Percentiles rank a stretch among this genome's conserved stretches.
Conservation (phyloP, 2,888 invertebrate species). For the Ectemnius continuus region DNA sequence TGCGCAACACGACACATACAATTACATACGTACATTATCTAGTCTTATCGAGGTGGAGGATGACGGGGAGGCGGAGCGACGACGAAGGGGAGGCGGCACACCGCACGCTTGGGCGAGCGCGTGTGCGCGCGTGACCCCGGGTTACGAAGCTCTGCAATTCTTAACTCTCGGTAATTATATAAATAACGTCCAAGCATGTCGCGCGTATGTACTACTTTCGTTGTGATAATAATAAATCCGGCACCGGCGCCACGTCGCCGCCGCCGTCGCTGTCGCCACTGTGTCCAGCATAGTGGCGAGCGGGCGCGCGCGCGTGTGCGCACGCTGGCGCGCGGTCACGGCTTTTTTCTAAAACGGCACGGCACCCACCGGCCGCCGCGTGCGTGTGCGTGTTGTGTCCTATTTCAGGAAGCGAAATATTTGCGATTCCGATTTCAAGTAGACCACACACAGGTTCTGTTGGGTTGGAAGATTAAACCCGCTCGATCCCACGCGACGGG, state of each 20-base stretch:
- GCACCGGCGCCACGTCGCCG: conserved; percentile 27
- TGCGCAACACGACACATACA: conserved; percentile 53
- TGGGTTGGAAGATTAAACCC: conserved; percentile 16
- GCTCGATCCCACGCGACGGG: conserved; percentile 46
- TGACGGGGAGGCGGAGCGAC: too few species aligned
- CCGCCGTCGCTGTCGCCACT: neutral
- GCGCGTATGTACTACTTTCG: conserved; percentile 52
- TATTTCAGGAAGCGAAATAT: too few species aligned
- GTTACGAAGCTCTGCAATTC: too few species aligned
- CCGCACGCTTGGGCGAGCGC: neutral
- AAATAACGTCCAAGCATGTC: conserved; percentile 62
- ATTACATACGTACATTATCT: conserved; percentile 38
- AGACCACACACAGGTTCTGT: too few species aligned
- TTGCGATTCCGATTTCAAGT: too few species aligned
- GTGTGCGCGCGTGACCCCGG: too few species aligned
- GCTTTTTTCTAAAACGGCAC: too few species aligned
- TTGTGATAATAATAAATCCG: conserved; percentile 51
- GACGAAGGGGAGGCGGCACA: conserved; percentile 24
- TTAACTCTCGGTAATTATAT: too few species aligned
- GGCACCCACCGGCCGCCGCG: too few species aligned
- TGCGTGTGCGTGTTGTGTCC: neutral
- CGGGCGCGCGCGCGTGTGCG: neutral
- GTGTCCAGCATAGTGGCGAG: too few species aligned
- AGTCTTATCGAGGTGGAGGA: conserved; percentile 51
- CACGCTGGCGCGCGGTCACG: conserved; percentile 9